Percentiles rank a stretch among this genome's conserved stretches.
Conservation (phyloP, 2,888 invertebrate genomes). For the Leucoptera coffeella region DNA sequence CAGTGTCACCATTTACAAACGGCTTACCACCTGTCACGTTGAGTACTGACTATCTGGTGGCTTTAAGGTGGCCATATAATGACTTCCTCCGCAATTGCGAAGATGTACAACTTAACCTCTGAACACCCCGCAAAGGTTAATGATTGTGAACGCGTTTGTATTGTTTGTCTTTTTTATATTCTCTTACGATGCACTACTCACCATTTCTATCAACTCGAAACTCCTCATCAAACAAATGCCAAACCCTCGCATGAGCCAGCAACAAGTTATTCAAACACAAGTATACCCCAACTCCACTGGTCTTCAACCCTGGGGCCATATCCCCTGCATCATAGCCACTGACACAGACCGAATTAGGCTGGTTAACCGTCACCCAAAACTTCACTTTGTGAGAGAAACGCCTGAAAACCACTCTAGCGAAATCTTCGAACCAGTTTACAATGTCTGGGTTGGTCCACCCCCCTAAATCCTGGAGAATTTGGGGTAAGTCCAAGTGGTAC, state of each 20-base stretch:
- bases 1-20: too few relatives aligned
- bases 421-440: conserved; percentile 40
- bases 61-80: too few relatives aligned
- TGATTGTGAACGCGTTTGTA: too few relatives aligned
- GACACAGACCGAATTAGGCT: conserved; percentile 34
- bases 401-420: conserved; percentile 31
- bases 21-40: too few relatives aligned
- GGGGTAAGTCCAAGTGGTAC: conserved; percentile 52
- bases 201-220: too few relatives aligned
- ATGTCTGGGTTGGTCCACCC: conserved; percentile 46
- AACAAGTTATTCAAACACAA: conserved; percentile 41
- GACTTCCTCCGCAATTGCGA: too few relatives aligned
- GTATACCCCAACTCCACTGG: conserved; percentile 42
- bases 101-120: too few relatives aligned
- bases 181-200: too few relatives aligned
- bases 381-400: conserved; percentile 45
- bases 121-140: too few relatives aligned
- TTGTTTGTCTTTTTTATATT: too few relatives aligned
- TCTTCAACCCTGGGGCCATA: conserved; percentile 26
- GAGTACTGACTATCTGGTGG: too few relatives aligned
- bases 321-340: conserved; percentile 33
- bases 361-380: conserved; percentile 57
- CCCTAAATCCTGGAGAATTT: conserved; percentile 48
- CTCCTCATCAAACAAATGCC: conserved; percentile 32
- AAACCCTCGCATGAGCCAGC: conserved; percentile 50